Conservation (phyloP, 1,140 invertebrate species). For the Diabrotica virgifera region DNA sequence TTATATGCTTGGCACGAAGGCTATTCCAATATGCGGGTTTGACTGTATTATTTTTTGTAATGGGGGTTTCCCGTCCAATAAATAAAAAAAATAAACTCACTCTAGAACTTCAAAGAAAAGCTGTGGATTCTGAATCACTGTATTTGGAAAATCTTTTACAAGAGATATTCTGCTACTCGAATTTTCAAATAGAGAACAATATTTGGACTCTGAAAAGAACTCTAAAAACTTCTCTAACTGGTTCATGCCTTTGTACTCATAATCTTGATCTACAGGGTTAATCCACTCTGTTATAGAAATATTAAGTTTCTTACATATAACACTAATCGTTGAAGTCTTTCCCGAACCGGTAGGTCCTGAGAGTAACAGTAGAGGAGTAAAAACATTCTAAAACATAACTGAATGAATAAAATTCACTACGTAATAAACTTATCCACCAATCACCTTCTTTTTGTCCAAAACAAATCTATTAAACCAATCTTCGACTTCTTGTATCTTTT, state of each 20-base stretch:
- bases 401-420: slow-evolving; percentile 10
- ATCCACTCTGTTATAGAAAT: slow-evolving; percentile 68
- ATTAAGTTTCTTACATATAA: slow-evolving; percentile 57
- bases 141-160: slow-evolving; percentile 75
- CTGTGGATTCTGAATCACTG: slow-evolving; percentile 58
- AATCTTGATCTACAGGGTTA: slow-evolving; percentile 61
- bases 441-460: background rate
- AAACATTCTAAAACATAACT: background rate
- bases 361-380: slow-evolving; percentile 56
- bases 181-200: slow-evolving; percentile 59
- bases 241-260: slow-evolving; percentile 50
- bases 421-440: background rate
- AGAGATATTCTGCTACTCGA: slow-evolving; percentile 55
- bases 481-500: slow-evolving; percentile 60
- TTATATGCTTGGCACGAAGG: too few species aligned
- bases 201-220: slow-evolving; percentile 67
- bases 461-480: slow-evolving; percentile 26
- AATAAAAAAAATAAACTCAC: too few species aligned
- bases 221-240: slow-evolving; percentile 66
- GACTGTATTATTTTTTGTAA: background rate
- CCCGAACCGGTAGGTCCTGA: slow-evolving; percentile 70
- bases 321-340: slow-evolving; percentile 62
- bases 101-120: slow-evolving; percentile 61
- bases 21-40: too few species aligned
- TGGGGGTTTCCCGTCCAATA: too few species aligned